A percentile compares a stretch with the other conserved stretches of the same genome.
These are phyloP conservation scores for Metacarcinus magister DNA, from an alignment of 2,888 invertebrate species.

Conservation along the genomic window DNA sequence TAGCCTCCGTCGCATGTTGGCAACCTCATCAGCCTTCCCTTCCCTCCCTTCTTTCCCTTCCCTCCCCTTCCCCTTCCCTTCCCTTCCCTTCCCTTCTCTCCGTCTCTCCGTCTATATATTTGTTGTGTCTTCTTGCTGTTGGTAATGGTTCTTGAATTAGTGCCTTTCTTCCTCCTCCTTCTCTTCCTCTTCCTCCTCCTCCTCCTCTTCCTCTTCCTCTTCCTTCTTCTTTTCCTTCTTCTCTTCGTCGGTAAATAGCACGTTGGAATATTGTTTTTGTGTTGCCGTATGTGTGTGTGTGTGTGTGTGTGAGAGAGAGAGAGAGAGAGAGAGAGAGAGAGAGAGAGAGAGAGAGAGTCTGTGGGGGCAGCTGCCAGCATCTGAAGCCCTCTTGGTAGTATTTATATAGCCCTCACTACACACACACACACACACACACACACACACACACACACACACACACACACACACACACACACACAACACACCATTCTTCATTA, in stretches of 20 bases:
- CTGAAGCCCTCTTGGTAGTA: not conserved
- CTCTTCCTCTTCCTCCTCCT: not conserved
- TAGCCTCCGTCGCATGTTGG: not conserved
- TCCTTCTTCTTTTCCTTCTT: not conserved
- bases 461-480: not conserved
- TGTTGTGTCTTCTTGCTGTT: not conserved
- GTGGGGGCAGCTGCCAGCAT: not conserved
- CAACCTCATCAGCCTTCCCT: not conserved
- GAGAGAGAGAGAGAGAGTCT: conserved; percentile 1
- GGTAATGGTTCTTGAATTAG: not conserved
- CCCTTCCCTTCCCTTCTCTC: not conserved
- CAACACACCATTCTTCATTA: not conserved
- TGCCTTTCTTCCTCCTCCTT: not conserved
- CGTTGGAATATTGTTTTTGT: not conserved
- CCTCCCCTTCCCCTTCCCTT: not conserved
- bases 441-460: not conserved
- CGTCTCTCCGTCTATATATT: not conserved
- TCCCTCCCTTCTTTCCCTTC: not conserved
- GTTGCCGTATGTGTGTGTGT: not conserved
- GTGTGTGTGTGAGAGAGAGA: conserved; percentile 16
- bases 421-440: not conserved
- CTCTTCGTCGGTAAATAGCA: not conserved
- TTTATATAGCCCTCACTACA: not conserved
- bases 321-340: not conserved
- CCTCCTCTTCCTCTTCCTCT: conserved; percentile 8